Evolutionary conservation across 2,113 vertebrate species (phyloP).

Genomic region (Channa maculata): DNA sequence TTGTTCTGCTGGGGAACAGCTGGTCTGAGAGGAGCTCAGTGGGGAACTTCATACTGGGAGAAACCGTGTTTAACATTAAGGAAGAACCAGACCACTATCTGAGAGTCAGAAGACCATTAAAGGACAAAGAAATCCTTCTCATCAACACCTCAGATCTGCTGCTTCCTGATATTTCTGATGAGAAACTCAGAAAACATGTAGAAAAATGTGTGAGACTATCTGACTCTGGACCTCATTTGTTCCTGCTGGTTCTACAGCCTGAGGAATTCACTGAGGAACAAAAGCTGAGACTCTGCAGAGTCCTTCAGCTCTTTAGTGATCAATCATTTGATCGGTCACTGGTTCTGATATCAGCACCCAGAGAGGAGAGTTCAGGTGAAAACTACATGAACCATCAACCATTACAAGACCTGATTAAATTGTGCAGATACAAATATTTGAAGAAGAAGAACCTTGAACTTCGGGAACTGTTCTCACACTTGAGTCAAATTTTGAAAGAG

Average conservation of each 20-base stretch:
- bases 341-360: slow-evolving; percentile 17
- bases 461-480: slow-evolving; percentile 3
- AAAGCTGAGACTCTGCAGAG: background rate
- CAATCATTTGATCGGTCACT: slow-evolving; percentile 37
- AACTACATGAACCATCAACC: background rate
- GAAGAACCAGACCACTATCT: fast-evolving
- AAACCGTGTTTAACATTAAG: fast-evolving
- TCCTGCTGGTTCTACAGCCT: slow-evolving; percentile 62
- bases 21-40: slow-evolving; percentile 5
- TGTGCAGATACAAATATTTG: background rate
- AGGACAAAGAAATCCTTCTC: background rate
- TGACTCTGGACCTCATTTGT: slow-evolving; percentile 61
- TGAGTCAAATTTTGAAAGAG: slow-evolving; percentile 1
- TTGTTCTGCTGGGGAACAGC: slow-evolving; percentile 51
- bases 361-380: background rate
- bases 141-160: slow-evolving; percentile 41
- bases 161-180: background rate
- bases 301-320: slow-evolving; percentile 19
- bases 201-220: background rate
- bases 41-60: slow-evolving; percentile 27
- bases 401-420: background rate
- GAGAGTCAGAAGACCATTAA: fast-evolving
- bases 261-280: slow-evolving; percentile 46
- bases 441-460: background rate
- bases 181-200: slow-evolving; percentile 8